phyloP scores from a whole-genome alignment of 2,888 invertebrate genomes.

The Plebejus anna region DNA sequence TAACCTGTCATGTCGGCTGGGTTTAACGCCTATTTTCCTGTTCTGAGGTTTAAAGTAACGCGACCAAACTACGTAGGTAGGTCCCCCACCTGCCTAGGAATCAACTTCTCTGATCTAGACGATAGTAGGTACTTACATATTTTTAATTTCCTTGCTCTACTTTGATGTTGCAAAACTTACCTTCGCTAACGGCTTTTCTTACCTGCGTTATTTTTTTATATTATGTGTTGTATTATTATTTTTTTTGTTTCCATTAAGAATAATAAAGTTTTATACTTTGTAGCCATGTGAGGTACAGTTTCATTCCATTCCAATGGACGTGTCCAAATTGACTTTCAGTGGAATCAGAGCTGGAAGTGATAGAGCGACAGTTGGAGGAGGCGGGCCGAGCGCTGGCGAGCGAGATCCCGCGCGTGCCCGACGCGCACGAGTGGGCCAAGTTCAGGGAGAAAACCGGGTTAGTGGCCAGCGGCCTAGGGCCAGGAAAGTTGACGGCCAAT shows the following conservation, averaged over 20 bases:
- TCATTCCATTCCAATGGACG: background rate
- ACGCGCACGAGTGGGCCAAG: constrained; percentile 61
- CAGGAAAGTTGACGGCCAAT: too few relatives aligned
- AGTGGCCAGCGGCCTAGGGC: constrained; percentile 29
- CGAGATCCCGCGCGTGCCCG: constrained; percentile 63
- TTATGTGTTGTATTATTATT: too few relatives aligned
- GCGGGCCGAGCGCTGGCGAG: constrained; percentile 59
- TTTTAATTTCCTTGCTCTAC: too few relatives aligned
- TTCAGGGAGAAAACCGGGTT: constrained; percentile 68
- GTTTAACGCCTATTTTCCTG: too few relatives aligned
- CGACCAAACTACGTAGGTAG: too few relatives aligned
- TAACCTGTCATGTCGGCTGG: too few relatives aligned
- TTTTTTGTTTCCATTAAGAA: too few relatives aligned
- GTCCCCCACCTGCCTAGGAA: too few relatives aligned
- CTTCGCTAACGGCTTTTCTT: background rate
- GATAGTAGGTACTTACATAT: too few relatives aligned
- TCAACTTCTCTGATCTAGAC: too few relatives aligned
- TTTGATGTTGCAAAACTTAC: too few relatives aligned
- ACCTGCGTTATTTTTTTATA: background rate
- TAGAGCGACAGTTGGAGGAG: constrained; percentile 52
- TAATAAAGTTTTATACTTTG: background rate
- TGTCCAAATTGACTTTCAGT: constrained; percentile 34
- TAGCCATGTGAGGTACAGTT: background rate
- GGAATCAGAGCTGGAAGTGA: constrained; percentile 45
- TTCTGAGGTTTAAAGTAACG: too few relatives aligned